Percentiles rank a stretch among this genome's conserved stretches.
phyloP scores from a whole-genome alignment of 2,888 invertebrate species.

The Elysia crispata region DNA sequence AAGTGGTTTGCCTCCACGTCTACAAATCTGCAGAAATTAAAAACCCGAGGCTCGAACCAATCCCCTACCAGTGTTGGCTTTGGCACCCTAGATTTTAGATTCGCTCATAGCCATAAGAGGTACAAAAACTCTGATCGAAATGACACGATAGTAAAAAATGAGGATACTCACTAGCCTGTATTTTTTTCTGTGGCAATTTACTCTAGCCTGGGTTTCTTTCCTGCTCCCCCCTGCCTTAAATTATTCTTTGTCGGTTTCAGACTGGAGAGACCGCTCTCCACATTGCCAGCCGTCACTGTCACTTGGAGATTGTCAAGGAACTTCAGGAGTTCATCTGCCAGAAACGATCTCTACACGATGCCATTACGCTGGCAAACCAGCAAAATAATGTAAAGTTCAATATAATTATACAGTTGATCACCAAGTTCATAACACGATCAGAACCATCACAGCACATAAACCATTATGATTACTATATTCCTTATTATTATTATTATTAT shows the following conservation, averaged over 20 bases:
- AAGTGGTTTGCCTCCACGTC: background rate
- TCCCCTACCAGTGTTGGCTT: background rate
- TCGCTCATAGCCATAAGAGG: background rate
- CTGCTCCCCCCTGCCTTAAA: no score
- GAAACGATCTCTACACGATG: conserved; percentile 82
- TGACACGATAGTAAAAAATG: no score
- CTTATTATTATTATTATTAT: no score
- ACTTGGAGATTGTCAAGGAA: conserved; percentile 90
- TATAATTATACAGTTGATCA: no score
- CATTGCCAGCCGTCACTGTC: conserved; percentile 87
- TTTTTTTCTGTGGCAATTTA: no score
- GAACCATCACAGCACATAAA: no score
- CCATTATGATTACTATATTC: no score
- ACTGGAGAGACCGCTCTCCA: conserved; percentile 96
- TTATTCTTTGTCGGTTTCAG: conserved; percentile 81
- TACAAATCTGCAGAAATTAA: background rate
- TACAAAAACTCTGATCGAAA: background rate
- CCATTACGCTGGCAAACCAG: conserved; percentile 91
- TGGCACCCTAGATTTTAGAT: background rate
- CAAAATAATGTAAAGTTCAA: conserved; percentile 83
- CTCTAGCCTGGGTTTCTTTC: no score
- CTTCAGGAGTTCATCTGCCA: conserved; percentile 81
- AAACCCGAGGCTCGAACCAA: background rate
- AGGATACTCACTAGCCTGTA: no score
- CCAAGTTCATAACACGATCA: no score